Conservation (phyloP, 2,113 vertebrate genomes). For the Chrysochloris asiatica region DNA sequence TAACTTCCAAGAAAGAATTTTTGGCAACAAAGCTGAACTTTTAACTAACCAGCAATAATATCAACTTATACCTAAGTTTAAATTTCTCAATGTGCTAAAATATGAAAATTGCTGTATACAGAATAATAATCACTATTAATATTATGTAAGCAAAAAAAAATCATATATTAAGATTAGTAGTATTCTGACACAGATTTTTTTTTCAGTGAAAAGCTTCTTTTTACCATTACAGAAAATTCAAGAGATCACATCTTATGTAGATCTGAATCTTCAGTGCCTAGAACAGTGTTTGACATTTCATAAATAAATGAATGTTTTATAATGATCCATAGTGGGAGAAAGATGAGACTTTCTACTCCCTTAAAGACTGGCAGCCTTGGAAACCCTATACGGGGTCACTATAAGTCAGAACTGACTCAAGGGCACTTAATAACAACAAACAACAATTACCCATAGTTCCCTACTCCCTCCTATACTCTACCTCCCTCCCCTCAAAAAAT, state of each 20-base stretch:
- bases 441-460: too few species aligned
- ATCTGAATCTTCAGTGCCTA: neutral
- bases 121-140: neutral
- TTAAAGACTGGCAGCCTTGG: too few species aligned
- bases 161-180: slow-evolving; percentile 2
- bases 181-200: slow-evolving; percentile 24
- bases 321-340: neutral
- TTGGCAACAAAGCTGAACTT: slow-evolving; percentile 34
- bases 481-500: neutral
- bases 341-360: too few species aligned
- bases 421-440: too few species aligned
- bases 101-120: slow-evolving; percentile 40
- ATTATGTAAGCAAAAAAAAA: slow-evolving; percentile 46
- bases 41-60: slow-evolving; percentile 17
- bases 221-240: slow-evolving; percentile 19
- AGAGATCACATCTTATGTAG: neutral
- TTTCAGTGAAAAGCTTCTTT: slow-evolving; percentile 46
- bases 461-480: neutral
- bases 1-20: slow-evolving; percentile 45
- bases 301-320: slow-evolving; percentile 36
- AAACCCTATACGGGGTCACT: too few species aligned
- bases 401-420: too few species aligned
- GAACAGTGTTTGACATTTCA: neutral
- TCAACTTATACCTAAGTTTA: neutral
- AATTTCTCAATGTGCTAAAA: slow-evolving; percentile 57